A percentile compares a stretch with the other conserved stretches of the same genome.
These are phyloP conservation scores for Rutilus rutilus DNA, from an alignment of 2,113 vertebrate genomes.

Conservation along the genomic window DNA sequence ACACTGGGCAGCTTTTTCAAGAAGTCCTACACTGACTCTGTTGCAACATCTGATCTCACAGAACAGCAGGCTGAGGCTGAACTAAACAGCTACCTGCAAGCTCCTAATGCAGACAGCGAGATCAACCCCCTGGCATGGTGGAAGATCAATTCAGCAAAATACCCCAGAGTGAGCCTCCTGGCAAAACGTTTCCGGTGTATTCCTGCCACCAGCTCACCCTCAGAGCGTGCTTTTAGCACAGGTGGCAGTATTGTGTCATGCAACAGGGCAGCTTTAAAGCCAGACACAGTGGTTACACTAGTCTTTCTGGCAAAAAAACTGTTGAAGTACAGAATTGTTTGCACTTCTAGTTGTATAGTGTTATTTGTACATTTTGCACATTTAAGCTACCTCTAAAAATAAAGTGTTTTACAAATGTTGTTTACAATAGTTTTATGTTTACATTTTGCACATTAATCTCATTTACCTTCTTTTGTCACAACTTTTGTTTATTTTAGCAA, in stretches of 20 bases:
- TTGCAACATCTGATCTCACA: no score
- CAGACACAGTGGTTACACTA: not conserved
- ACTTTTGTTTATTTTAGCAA: no score
- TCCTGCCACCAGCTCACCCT: not conserved
- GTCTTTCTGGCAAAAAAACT: not conserved
- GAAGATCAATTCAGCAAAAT: not conserved
- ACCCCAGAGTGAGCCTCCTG: not conserved
- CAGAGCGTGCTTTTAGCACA: slow-evolving; percentile 9
- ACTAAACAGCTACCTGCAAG: no score
- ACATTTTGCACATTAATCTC: no score
- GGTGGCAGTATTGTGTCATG: not conserved
- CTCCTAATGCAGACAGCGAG: not conserved
- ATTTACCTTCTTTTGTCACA: no score
- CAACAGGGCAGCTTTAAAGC: not conserved
- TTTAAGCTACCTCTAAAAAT: no score
- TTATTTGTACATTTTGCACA: no score
- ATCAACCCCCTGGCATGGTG: not conserved
- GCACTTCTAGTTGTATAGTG: no score
- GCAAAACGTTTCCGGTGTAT: not conserved
- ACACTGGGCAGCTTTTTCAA: not conserved
- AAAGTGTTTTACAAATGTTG: no score
- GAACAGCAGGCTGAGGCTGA: no score
- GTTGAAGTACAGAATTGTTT: no score
- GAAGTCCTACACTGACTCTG: not conserved
- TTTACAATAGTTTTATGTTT: no score